Evolutionary conservation across 2,888 invertebrate species (phyloP).

Genomic region (Malthinus seriepunctatus): DNA sequence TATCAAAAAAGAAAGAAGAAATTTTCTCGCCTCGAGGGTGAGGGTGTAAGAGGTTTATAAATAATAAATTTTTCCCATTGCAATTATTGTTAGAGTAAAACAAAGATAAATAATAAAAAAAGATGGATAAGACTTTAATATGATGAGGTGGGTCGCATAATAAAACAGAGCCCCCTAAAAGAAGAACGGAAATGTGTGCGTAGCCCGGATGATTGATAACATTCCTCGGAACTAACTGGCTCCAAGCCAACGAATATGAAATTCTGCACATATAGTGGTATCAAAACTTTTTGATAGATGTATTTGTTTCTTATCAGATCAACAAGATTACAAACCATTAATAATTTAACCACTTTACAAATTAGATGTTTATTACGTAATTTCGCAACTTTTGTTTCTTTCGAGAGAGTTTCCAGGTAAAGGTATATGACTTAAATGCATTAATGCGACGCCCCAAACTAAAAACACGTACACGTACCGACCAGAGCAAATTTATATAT

Average conservation of each 20-base stretch:
- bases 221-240: conserved; percentile 38
- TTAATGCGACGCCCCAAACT: background rate
- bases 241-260: conserved; percentile 37
- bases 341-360: conserved; percentile 26
- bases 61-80: conserved; percentile 21
- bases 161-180: conserved; percentile 39
- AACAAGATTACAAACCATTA: conserved; percentile 23
- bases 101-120: conserved; percentile 33
- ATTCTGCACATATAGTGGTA: conserved; percentile 30
- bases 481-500: conserved; percentile 21
- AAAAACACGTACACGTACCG: conserved; percentile 27
- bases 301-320: conserved; percentile 30
- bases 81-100: conserved; percentile 32
- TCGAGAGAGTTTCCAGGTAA: background rate
- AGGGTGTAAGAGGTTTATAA: conserved; percentile 12
- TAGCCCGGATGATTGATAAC: conserved; percentile 43
- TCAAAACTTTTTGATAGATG: conserved; percentile 31
- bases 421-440: background rate
- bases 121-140: conserved; percentile 52
- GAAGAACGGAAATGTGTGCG: conserved; percentile 40
- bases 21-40: conserved; percentile 17
- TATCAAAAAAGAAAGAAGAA: conserved; percentile 11
- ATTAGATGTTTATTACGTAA: conserved; percentile 20
- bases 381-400: background rate
- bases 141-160: conserved; percentile 49